A percentile compares a stretch with the other conserved stretches of the same genome.
Evolutionary conservation across 1,140 invertebrate genomes (phyloP).

Genomic region (Brachionus plicatilis): DNA sequence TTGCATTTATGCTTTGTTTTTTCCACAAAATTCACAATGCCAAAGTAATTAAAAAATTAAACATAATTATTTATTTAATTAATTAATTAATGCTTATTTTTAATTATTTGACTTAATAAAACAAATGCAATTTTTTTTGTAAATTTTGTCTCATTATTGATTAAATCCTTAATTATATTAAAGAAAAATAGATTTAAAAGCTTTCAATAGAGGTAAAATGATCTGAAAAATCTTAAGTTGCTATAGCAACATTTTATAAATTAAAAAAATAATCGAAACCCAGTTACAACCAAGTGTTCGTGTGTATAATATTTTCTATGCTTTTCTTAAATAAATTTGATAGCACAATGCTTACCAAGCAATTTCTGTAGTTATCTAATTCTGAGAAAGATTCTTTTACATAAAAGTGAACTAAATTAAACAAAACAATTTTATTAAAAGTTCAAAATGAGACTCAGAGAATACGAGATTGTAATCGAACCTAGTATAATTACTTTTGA

Average conservation of each 20-base stretch:
- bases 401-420: not conserved
- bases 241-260: not conserved
- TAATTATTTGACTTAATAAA: not conserved
- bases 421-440: not conserved
- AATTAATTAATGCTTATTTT: too few relatives aligned
- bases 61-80: too few relatives aligned
- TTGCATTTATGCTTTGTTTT: too few relatives aligned
- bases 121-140: not conserved
- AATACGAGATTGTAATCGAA: conserved; percentile 36
- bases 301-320: conserved; percentile 3
- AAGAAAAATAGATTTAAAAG: not conserved
- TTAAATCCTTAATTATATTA: not conserved
- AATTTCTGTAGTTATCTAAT: not conserved
- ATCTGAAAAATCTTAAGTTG: not conserved
- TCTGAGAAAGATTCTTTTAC: not conserved
- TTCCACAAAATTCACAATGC: too few relatives aligned
- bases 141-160: not conserved
- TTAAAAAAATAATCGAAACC: conserved; percentile 13
- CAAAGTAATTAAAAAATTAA: too few relatives aligned
- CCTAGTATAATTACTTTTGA: conserved; percentile 11
- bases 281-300: conserved; percentile 25
- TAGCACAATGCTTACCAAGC: not conserved
- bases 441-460: conserved; percentile 30
- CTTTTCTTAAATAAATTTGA: not conserved
- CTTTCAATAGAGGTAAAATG: not conserved